phyloP scores from a whole-genome alignment of 2,113 vertebrate genomes.

The Pyxicephalus adspersus region DNA sequence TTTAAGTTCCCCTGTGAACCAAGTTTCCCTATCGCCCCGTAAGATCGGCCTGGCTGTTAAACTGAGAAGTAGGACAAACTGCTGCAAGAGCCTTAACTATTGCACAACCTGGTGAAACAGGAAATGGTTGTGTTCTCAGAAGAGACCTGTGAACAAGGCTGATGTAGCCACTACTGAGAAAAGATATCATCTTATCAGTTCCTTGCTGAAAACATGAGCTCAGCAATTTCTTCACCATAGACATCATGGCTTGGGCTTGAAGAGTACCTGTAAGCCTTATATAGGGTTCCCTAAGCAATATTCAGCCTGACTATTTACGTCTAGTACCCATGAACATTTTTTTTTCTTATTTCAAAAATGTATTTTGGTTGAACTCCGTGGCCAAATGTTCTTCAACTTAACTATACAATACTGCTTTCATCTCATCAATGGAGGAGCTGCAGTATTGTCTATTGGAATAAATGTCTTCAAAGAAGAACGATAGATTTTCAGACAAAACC shows the following conservation, averaged over 20 bases:
- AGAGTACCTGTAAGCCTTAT: too few relatives aligned
- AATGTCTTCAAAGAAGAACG: too few relatives aligned
- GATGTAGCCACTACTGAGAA: neutral
- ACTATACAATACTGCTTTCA: too few relatives aligned
- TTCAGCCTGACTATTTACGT: too few relatives aligned
- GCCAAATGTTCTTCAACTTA: too few relatives aligned
- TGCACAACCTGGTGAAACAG: constrained; percentile 61
- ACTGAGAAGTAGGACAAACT: constrained; percentile 71
- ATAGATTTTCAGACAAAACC: too few relatives aligned
- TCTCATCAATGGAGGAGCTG: too few relatives aligned
- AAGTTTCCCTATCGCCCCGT: constrained; percentile 69
- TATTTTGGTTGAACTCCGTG: too few relatives aligned
- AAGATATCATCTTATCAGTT: neutral
- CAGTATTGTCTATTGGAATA: too few relatives aligned
- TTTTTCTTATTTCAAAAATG: too few relatives aligned
- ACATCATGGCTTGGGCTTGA: neutral
- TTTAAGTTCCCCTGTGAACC: constrained; percentile 60
- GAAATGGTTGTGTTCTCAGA: constrained; percentile 52
- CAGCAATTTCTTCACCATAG: neutral
- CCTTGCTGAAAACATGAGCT: neutral
- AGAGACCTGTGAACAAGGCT: neutral
- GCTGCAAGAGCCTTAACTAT: constrained; percentile 53
- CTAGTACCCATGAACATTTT: too few relatives aligned
- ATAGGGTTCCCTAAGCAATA: too few relatives aligned
- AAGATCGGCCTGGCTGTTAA: constrained; percentile 68